phyloP scores from a whole-genome alignment of 1,140 invertebrate species.

The Calephelis virginiensis region DNA sequence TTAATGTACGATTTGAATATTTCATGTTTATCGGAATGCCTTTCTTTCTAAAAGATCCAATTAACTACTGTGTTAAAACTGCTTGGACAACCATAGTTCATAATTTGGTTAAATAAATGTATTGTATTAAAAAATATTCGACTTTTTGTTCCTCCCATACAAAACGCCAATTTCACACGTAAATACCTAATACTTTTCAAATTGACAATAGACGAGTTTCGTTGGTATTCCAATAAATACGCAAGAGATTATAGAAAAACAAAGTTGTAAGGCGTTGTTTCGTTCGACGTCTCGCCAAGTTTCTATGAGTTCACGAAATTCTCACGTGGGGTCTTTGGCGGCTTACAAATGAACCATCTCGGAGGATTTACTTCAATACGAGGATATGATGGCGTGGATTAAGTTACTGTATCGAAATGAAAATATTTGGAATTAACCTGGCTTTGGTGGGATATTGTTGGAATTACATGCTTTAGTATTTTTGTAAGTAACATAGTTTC shows the following conservation, averaged over 20 bases:
- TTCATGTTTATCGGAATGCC: no score
- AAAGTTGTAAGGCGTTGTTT: constrained; percentile 14
- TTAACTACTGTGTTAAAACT: no score
- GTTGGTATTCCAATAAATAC: constrained; percentile 1
- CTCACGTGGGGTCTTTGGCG: constrained; percentile 4
- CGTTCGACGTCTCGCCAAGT: constrained; percentile 3
- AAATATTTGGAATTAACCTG: constrained; percentile 3
- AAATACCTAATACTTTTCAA: not conserved
- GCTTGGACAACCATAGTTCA: no score
- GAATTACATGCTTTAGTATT: not conserved
- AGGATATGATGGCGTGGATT: constrained; percentile 9
- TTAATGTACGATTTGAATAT: no score
- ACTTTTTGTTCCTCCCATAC: no score
- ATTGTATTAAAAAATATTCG: no score
- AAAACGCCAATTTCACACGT: not conserved
- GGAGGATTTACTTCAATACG: constrained; percentile 14
- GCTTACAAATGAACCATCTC: constrained; percentile 16
- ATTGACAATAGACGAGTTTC: not conserved
- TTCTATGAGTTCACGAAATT: constrained; percentile 14
- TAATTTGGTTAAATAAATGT: no score
- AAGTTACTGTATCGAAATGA: constrained; percentile 12
- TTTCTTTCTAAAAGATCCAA: no score
- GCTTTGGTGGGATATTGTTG: not conserved
- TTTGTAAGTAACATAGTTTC: not conserved
- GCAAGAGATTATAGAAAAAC: not conserved